These are phyloP conservation scores for Leucophora obtusa DNA, from an alignment of 2,888 invertebrate genomes.

Conservation along the genomic window DNA sequence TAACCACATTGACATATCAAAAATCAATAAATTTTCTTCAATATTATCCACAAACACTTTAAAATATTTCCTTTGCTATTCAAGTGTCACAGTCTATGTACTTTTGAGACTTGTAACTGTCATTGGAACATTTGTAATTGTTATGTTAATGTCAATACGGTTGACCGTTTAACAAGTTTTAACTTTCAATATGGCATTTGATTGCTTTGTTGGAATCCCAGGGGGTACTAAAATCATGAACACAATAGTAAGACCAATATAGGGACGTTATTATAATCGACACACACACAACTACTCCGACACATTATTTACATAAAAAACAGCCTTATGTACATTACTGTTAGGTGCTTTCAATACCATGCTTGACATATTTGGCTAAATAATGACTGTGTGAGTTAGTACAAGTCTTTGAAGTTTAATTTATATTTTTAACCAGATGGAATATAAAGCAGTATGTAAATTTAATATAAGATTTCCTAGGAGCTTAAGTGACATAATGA, in stretches of 20 bases:
- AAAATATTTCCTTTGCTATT: neutral
- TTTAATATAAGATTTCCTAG: neutral
- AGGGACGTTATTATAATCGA: neutral
- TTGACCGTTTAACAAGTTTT: conserved; percentile 46
- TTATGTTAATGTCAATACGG: conserved; percentile 44
- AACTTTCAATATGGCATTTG: conserved; percentile 34
- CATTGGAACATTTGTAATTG: conserved; percentile 51
- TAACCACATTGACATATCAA: neutral
- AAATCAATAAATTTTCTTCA: neutral
- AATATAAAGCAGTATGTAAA: neutral
- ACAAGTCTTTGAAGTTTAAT: conserved; percentile 5
- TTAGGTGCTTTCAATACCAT: neutral
- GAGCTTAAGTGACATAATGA: conserved; percentile 1
- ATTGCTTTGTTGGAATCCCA: conserved; percentile 17
- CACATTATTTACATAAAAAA: neutral
- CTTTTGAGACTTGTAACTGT: conserved; percentile 45
- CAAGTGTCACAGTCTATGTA: neutral
- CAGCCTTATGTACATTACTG: neutral
- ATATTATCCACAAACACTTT: neutral
- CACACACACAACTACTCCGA: neutral
- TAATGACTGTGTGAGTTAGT: neutral
- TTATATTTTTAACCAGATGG: neutral
- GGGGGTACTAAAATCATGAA: neutral
- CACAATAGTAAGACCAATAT: neutral
- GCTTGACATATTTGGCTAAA: neutral